Percentiles rank a stretch among this genome's conserved stretches.
phyloP scores from a whole-genome alignment of 2,888 invertebrate genomes.

The Melanargia galathea region DNA sequence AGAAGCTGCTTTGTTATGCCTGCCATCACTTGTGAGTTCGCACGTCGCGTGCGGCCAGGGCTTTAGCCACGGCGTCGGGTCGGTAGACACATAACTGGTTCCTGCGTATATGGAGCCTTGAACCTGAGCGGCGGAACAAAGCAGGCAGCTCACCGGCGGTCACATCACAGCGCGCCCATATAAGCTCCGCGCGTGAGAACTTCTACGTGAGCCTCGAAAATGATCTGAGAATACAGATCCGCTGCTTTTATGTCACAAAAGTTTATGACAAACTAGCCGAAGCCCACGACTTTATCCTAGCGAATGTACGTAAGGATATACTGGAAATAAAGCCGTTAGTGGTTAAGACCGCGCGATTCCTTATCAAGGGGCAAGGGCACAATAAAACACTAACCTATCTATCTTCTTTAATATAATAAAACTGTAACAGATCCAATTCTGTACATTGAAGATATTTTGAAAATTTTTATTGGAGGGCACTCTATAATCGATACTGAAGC shows the following conservation, averaged over 20 bases:
- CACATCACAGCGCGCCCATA: not conserved
- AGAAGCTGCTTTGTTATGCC: too few relatives aligned
- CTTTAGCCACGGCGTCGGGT: not conserved
- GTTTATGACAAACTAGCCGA: not conserved
- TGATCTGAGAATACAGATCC: not conserved
- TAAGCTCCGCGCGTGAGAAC: not conserved
- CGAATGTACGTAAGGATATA: too few relatives aligned
- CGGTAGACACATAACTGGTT: conserved; percentile 2
- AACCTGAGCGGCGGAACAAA: not conserved
- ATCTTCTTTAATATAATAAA: too few relatives aligned
- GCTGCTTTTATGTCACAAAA: too few relatives aligned
- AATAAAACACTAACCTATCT: too few relatives aligned
- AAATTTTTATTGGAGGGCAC: too few relatives aligned
- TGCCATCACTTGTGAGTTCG: not conserved
- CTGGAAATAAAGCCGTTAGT: too few relatives aligned
- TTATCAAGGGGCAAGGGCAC: too few relatives aligned
- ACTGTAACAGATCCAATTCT: too few relatives aligned
- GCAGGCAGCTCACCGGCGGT: not conserved
- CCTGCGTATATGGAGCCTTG: conserved; percentile 7
- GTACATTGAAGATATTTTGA: too few relatives aligned
- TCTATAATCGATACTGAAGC: too few relatives aligned
- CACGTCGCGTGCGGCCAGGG: not conserved
- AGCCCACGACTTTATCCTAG: not conserved
- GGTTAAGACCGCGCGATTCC: too few relatives aligned
- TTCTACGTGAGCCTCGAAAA: not conserved